A percentile compares a stretch with the other conserved stretches of the same genome.
These are phyloP conservation scores for Macaca mulatta DNA, from an alignment of 2,113 vertebrate genomes.

Conservation along the genomic window DNA sequence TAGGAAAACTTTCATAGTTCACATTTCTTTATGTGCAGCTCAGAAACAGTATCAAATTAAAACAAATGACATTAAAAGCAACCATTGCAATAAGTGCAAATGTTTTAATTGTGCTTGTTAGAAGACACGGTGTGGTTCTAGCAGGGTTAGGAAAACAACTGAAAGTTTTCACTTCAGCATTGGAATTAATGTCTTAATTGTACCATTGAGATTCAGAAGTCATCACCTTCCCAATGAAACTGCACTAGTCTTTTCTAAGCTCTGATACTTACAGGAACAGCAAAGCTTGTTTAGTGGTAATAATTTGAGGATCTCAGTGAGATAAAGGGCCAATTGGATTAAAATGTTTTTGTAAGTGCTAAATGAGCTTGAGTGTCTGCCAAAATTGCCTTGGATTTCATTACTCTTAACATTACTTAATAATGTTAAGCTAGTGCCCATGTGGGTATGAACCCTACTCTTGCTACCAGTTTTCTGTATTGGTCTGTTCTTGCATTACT, in stretches of 20 bases:
- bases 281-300: constrained; percentile 34
- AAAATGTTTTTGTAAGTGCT: constrained; percentile 54
- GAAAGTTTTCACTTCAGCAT: constrained; percentile 55
- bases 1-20: constrained; percentile 34
- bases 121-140: background rate
- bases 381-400: constrained; percentile 50
- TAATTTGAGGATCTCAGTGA: constrained; percentile 7
- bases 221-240: constrained; percentile 41
- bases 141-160: constrained; percentile 64
- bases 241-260: constrained; percentile 4
- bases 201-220: constrained; percentile 58
- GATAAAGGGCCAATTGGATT: constrained; percentile 39
- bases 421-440: background rate
- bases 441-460: too few species aligned
- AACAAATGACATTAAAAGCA: constrained; percentile 63
- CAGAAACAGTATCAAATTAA: constrained; percentile 53
- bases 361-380: constrained; percentile 27
- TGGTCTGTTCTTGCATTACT: too few species aligned
- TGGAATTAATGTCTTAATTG: constrained; percentile 54
- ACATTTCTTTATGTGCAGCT: constrained; percentile 46
- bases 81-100: constrained; percentile 68
- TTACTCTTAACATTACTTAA: constrained; percentile 58
- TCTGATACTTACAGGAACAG: constrained; percentile 23
- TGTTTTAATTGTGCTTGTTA: constrained; percentile 71
- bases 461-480: too few species aligned